These are phyloP conservation scores for Hassar affinis DNA, from an alignment of 2,113 vertebrate genomes.

Conservation along the genomic window DNA sequence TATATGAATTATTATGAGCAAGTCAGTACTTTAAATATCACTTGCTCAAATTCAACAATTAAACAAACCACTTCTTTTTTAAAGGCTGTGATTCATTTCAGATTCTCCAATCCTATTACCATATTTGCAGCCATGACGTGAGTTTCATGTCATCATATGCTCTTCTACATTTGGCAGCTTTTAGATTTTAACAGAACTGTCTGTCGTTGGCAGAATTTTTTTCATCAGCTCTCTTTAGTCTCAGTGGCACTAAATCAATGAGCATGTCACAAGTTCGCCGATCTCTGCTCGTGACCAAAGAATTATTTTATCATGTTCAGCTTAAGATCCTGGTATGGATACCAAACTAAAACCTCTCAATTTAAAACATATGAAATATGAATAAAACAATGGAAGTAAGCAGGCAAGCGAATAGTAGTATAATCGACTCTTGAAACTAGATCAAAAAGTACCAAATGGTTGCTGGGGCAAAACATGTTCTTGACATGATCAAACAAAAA, in stretches of 20 bases:
- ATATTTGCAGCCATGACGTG: too few relatives aligned
- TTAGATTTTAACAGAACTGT: neutral
- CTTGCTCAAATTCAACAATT: neutral
- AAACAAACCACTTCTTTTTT: neutral
- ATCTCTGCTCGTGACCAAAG: neutral
- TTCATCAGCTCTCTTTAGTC: neutral
- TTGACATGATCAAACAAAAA: slow-evolving; percentile 21
- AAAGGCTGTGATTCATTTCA: neutral
- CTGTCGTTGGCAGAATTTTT: neutral
- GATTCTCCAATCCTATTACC: neutral
- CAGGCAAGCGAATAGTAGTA: neutral
- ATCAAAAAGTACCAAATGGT: slow-evolving; percentile 12
- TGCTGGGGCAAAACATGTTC: slow-evolving; percentile 6
- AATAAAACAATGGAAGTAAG: neutral
- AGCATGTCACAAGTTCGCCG: neutral
- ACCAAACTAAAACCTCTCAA: neutral
- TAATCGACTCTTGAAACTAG: neutral
- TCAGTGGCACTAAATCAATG: neutral
- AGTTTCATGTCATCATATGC: neutral
- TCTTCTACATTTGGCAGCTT: neutral
- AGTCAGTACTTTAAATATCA: neutral
- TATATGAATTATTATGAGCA: neutral
- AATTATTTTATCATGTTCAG: neutral
- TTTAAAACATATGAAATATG: neutral
- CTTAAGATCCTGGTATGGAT: neutral